Conservation (phyloP, 2,113 vertebrate genomes). For the Acanthisitta chloris region DNA sequence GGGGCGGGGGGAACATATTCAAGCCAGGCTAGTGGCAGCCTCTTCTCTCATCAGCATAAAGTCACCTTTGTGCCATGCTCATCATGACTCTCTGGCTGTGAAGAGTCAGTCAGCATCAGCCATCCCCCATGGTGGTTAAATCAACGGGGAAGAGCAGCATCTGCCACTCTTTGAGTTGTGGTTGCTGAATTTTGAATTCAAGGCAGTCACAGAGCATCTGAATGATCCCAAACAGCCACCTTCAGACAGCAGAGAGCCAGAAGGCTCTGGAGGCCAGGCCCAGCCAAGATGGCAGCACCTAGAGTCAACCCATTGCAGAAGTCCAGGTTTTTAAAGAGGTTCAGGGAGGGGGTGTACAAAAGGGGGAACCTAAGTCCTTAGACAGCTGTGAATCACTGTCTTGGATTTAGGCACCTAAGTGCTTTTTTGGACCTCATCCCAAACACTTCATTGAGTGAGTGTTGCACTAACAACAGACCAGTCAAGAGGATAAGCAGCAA, state of each 20-base stretch:
- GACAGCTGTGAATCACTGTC: conserved; percentile 27
- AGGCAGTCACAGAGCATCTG: background rate
- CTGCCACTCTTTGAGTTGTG: background rate
- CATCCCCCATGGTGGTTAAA: rapidly evolving
- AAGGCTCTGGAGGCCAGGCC: background rate
- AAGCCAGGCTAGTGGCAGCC: background rate
- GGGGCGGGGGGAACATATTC: rapidly evolving
- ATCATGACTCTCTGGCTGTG: background rate
- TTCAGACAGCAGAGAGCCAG: background rate
- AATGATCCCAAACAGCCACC: background rate
- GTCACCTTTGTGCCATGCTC: background rate
- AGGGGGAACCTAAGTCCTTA: background rate
- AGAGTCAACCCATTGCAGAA: background rate
- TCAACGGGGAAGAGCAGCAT: background rate
- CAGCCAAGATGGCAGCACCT: background rate
- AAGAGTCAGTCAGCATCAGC: background rate
- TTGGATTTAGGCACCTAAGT: conserved; percentile 49
- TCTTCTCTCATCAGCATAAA: background rate
- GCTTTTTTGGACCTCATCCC: conserved; percentile 45
- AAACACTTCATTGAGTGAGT: conserved; percentile 57
- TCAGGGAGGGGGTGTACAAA: background rate
- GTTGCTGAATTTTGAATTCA: background rate
- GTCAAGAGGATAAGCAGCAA: conserved; percentile 15
- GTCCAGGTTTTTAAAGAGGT: background rate
- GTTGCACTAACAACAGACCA: conserved; percentile 24